Evolutionary conservation across 1,140 invertebrate genomes (phyloP), one percentile per base, ranked within the genome.

Genomic region (Leucophenga varia): DNA sequence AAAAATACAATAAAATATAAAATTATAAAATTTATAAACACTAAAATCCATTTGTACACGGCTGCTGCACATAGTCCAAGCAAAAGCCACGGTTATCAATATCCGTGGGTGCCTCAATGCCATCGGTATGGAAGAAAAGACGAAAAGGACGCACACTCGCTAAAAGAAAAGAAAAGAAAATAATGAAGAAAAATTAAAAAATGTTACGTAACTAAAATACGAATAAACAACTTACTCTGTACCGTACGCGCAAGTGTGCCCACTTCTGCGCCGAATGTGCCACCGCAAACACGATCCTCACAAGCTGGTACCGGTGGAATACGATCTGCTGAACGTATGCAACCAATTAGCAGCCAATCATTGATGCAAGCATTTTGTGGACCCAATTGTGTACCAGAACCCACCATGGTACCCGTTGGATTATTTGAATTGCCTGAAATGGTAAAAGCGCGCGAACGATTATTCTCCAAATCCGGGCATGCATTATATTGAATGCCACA

Each of bases 401-500:
- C 85, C 41, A 86, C 82, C 75, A 84, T 86, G 0, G 84, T 80
- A 25, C 80, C 82, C 10, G 86, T 85, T 1, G 81, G 79, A 39
- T 65, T 79, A 43, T 84, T 84, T 0, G 84, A 84, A 57, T 90
- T 88, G 0, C 88, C 87, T 1, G 83, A 82, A n/a, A 90, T 58
- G 0, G 87, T 85, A 55, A 90, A 89, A 0, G 86, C 78, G 20
- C 83, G 78, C 0, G 80, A 82, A 3, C 85, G 65, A 57, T 86
- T 86, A 21, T 74, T 72, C 45, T 74, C 71, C 60, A 81, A 76
- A 61, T 90, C 85, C 3, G 81, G 68, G 60, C 89, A 91, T 6
- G 84, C 80, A 20, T 84, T 85, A 57, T 92, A 93, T 50, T 90
- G 89, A 35, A 94, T 89, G 2, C 89, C 87, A 57, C 91, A 93